These are phyloP conservation scores for Burhinus bistriatus DNA, from an alignment of 2,113 vertebrate genomes.

Conservation along the genomic window DNA sequence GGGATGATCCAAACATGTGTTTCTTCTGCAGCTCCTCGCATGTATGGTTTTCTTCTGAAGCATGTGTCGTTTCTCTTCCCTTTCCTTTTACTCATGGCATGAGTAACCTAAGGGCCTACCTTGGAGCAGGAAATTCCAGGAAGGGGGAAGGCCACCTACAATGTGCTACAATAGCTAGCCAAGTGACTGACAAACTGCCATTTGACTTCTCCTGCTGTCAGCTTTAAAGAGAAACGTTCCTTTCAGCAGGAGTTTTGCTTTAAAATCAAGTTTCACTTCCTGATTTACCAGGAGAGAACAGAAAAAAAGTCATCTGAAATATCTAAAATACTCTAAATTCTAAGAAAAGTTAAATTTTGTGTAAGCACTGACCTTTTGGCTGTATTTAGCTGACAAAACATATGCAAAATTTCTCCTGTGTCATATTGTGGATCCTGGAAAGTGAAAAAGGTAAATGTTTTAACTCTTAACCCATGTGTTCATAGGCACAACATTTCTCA, in stretches of 20 bases:
- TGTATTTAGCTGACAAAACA: neutral
- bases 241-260: neutral
- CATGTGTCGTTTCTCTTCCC: neutral
- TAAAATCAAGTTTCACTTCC: conserved; percentile 12
- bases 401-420: neutral
- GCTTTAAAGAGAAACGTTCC: neutral
- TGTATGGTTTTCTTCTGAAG: neutral
- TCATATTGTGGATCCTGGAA: neutral
- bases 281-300: neutral
- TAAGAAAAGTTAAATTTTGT: neutral
- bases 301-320: neutral
- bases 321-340: neutral
- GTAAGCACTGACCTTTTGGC: neutral
- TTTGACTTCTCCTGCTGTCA: neutral
- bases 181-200: conserved; percentile 7
- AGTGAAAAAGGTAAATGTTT: neutral
- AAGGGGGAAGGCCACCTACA: conserved; percentile 10
- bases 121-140: conserved; percentile 51
- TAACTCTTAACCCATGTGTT: neutral
- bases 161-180: neutral
- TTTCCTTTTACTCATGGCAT: neutral
- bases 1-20: neutral
- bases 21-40: neutral
- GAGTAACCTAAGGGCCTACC: conserved; percentile 35
- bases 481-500: neutral